Evolutionary conservation across 2,113 vertebrate species (phyloP), one percentile per base, ranked within the genome.

Genomic region (Corapipo altera): DNA sequence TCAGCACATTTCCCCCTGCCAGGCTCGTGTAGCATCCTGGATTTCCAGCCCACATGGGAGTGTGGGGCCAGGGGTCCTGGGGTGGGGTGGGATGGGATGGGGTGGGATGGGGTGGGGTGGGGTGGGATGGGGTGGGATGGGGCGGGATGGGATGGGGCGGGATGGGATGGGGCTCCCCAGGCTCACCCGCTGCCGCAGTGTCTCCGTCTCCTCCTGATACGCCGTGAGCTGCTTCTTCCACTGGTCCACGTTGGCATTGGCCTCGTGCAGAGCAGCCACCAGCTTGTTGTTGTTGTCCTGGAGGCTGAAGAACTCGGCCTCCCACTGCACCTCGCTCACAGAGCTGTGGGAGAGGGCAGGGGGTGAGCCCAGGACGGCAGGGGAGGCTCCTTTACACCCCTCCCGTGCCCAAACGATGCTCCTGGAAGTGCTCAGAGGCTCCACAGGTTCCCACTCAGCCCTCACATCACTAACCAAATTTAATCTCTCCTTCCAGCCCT

Each of bases 241-340:
- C 96, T 99, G 99, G 70, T 99, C 98, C 61, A 99, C 99, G 0
- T 98, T 99, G 48, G 99, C 97, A 5, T 99, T 99, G 65, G 99
- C 99, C 85, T 99, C 99, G 2, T 99, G 98, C 59, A 99, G 95
- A 9, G 99, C 99, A 0, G 99, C 98, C 90, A 99, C 99, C 76
- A 99, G 96, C 92, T 99, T 99, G 74, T 97, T 97, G 97, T 99
- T 99, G 97, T 98, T 99, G 98, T 99, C 99, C 98, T 99, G 99
- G 67, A 99, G 98, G 27, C 98, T 99, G 97, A 99, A 99, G 89
- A 99, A 98, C 88, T 99, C 99, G 0, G 99, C 98, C 49, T 99
- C 99, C 98, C 99, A 98, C 97, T 99, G 99, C 81, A 99, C 98
- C 97, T 99, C 99, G 15, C 99, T 99, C 88, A 99, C 99, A 0